Evolutionary conservation across 2,797 vertebrate genomes (phyloP).

Genomic region (Astyanax mexicanus): DNA sequence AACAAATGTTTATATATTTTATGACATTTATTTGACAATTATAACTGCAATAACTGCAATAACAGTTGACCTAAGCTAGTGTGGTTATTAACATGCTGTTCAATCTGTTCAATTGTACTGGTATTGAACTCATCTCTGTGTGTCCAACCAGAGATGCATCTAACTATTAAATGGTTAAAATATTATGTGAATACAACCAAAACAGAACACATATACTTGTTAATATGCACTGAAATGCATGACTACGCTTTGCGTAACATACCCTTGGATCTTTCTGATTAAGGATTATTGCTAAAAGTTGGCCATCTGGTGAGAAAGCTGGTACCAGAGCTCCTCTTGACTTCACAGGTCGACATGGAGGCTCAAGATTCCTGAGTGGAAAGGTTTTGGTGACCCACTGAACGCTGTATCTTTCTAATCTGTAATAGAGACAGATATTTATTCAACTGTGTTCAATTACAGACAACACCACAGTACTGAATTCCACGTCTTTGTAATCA

Average conservation of each 20-base stretch:
- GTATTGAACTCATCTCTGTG: no score
- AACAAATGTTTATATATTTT: no score
- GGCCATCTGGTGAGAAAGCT: slow-evolving; percentile 88
- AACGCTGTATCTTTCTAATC: slow-evolving; percentile 77
- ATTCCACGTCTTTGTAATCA: not conserved
- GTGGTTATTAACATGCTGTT: no score
- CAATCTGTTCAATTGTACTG: no score
- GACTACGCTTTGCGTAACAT: slow-evolving; percentile 5
- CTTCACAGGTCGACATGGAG: slow-evolving; percentile 84
- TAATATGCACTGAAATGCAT: no score
- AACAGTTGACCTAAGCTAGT: no score
- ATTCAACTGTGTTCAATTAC: not conserved
- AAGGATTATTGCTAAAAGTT: slow-evolving; percentile 84
- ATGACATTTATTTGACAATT: no score
- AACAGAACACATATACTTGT: no score
- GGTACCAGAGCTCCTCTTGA: slow-evolving; percentile 89
- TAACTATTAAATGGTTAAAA: no score
- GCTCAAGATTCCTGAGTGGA: slow-evolving; percentile 75
- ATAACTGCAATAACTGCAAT: no score
- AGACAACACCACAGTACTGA: not conserved
- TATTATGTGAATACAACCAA: no score
- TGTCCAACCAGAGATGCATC: no score
- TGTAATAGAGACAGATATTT: slow-evolving; percentile 52
- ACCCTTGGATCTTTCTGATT: slow-evolving; percentile 94
- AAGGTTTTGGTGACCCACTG: slow-evolving; percentile 86